phyloP scores from a whole-genome alignment of 2,797 vertebrate genomes.

The Hypotaenidia okinawae region DNA sequence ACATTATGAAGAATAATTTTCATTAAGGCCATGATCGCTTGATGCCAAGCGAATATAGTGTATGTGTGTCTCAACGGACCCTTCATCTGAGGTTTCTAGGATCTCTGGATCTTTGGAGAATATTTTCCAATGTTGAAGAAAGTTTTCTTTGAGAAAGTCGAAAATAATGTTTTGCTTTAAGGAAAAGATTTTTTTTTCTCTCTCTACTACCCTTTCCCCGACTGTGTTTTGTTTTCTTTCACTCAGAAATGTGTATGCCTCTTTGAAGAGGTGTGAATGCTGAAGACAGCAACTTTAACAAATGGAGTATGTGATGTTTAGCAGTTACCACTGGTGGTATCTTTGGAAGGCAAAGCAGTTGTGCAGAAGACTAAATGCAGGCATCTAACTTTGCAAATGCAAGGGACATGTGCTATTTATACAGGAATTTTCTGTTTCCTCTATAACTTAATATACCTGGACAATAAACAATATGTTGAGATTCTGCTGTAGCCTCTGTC shows the following conservation, averaged over 20 bases:
- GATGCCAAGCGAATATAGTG: not conserved
- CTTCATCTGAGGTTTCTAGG: not conserved
- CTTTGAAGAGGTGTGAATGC: not conserved
- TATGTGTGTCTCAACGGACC: not conserved
- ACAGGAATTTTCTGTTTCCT: not conserved
- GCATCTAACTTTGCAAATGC: not conserved
- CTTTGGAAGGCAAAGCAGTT: not conserved
- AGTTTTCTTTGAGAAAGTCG: not conserved
- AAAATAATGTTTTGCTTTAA: not conserved
- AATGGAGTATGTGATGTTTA: not conserved
- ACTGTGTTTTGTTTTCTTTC: not conserved
- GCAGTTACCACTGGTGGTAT: not conserved
- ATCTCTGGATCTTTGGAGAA: not conserved
- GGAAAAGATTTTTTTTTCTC: not conserved
- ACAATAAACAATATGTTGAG: not conserved
- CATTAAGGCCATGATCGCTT: not conserved
- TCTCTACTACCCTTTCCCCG: not conserved
- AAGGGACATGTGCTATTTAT: not conserved
- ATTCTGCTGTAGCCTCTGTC: not conserved
- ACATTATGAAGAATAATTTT: not conserved
- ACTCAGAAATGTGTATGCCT: not conserved
- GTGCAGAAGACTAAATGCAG: not conserved
- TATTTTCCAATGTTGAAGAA: not conserved
- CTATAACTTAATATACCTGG: not conserved
- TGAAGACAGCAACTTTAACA: not conserved